Base-by-base conservation (phyloP, 2,797 vertebrate genomes). In the Geotria australis region DNA sequence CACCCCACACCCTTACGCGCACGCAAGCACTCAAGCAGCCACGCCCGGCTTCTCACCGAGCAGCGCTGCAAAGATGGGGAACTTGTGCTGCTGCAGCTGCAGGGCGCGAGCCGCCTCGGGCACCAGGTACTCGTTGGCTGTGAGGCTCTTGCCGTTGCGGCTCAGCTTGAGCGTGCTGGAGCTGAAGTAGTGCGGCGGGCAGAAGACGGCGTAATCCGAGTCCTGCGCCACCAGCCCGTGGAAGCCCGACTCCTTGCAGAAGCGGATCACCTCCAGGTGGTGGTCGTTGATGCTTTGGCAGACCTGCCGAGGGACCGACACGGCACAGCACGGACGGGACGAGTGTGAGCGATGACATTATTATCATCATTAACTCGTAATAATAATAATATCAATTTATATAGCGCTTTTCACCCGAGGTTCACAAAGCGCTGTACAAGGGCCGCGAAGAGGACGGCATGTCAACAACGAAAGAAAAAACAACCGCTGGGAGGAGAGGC, bases 111-210 rank as follows among this genome's bases (percentile, higher is more conserved):
- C 84, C 69, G 89, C 84, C 70, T 88, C 81, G 11, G 86, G 81
- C 81, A 94, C 86, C 76, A 94, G 78, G 70, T 84, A 93, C 68
- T 86, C 84, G 80, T 79, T 85, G 72, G 85, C 89, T 64, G 85
- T 93, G 71, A 94, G 81, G 71, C 80, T 93, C 63, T 91, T 89
- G 67, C 85, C 81, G 5, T 93, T 93, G 64, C 82, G 82, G 75
- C 85, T 94, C 72, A 94, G 79, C 68, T 93, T 94, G 65, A 94
- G 80, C 67, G 82, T 79, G 56, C 89, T 81, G 71, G 83, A 80
- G 63, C 82, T 91, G 74, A 93, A 94, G 73, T 91, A 93, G 73
- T 77, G 81, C 8, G 81, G 84, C 73, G 91, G 78, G 76, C 83
- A 88, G 74, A 79, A 85, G 71, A 93, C 73, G 9, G 85, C 84